These are phyloP conservation scores for Drosophila arizonae DNA, from an alignment of 1,140 invertebrate genomes.

Conservation along the genomic window DNA sequence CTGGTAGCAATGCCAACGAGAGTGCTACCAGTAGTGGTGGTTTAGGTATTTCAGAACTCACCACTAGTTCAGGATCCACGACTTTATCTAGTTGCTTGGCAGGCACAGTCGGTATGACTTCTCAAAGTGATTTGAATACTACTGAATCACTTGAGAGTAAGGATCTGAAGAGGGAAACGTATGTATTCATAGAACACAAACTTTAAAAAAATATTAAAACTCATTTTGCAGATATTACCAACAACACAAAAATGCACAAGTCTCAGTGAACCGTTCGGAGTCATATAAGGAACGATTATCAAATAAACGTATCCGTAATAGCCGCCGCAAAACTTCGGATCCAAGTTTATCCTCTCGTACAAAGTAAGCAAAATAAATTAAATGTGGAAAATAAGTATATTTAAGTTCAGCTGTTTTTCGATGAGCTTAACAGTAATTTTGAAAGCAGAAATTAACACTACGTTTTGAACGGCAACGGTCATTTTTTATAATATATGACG, in stretches of 20 bases:
- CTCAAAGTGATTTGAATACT: constrained; percentile 58
- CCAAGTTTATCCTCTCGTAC: constrained; percentile 88
- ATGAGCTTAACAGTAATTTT: background rate
- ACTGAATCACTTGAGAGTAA: constrained; percentile 62
- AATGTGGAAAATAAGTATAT: background rate
- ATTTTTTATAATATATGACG: constrained; percentile 19
- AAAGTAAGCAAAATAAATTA: constrained; percentile 83
- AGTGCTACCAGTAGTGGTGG: constrained; percentile 47
- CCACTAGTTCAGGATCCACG: constrained; percentile 48
- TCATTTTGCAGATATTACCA: constrained; percentile 60
- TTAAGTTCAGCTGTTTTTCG: background rate
- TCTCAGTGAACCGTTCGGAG: constrained; percentile 81
- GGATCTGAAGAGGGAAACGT: constrained; percentile 74
- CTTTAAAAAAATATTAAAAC: background rate
- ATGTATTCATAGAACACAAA: background rate
- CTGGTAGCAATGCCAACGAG: constrained; percentile 53
- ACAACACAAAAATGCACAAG: constrained; percentile 76
- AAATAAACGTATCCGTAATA: constrained; percentile 86
- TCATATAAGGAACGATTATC: constrained; percentile 83
- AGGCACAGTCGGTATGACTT: constrained; percentile 41
- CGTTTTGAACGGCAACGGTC: background rate
- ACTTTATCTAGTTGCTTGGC: constrained; percentile 46
- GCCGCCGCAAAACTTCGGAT: constrained; percentile 89
- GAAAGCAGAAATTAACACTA: background rate
- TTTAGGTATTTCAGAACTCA: constrained; percentile 46